These are phyloP conservation scores for Caenorhabditis japonica DNA, from an alignment of 2,888 invertebrate species.

Conservation along the genomic window DNA sequence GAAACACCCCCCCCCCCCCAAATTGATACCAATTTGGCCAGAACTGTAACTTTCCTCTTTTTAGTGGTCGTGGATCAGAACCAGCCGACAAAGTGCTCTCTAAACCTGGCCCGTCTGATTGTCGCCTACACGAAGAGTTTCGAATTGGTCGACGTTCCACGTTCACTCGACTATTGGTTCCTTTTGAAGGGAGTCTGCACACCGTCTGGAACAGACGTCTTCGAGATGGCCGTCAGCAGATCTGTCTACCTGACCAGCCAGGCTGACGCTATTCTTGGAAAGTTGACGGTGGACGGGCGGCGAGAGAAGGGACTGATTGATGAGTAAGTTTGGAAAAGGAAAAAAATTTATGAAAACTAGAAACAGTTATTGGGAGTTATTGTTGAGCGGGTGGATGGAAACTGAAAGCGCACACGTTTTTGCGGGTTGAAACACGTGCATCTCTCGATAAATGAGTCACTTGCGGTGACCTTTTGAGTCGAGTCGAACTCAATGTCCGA, in stretches of 20 bases:
- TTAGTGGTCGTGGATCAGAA: constrained; percentile 66
- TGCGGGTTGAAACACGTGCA: constrained; percentile 29
- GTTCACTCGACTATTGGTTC: constrained; percentile 74
- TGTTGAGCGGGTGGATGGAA: constrained; percentile 19
- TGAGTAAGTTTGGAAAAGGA: constrained; percentile 54
- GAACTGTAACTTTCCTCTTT: no score
- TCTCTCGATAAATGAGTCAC: constrained; percentile 5
- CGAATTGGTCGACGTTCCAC: constrained; percentile 69
- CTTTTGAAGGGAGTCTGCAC: constrained; percentile 67
- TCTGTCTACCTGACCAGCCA: constrained; percentile 69
- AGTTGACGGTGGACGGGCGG: constrained; percentile 58
- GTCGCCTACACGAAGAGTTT: constrained; percentile 74
- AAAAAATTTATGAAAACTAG: constrained; percentile 10
- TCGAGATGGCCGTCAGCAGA: constrained; percentile 74
- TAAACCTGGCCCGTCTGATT: constrained; percentile 73
- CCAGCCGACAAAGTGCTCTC: constrained; percentile 64
- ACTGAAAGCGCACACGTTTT: constrained; percentile 45
- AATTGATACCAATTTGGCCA: no score
- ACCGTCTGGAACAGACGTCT: constrained; percentile 68
- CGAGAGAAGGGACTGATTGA: constrained; percentile 70
- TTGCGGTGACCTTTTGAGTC: constrained; percentile 17
- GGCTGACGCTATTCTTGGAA: constrained; percentile 66
- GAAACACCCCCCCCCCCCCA: no score
- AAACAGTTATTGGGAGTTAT: constrained; percentile 1
- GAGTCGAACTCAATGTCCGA: constrained; percentile 35